Conservation (phyloP, 2,113 vertebrate species). For the Picathartes gymnocephalus region DNA sequence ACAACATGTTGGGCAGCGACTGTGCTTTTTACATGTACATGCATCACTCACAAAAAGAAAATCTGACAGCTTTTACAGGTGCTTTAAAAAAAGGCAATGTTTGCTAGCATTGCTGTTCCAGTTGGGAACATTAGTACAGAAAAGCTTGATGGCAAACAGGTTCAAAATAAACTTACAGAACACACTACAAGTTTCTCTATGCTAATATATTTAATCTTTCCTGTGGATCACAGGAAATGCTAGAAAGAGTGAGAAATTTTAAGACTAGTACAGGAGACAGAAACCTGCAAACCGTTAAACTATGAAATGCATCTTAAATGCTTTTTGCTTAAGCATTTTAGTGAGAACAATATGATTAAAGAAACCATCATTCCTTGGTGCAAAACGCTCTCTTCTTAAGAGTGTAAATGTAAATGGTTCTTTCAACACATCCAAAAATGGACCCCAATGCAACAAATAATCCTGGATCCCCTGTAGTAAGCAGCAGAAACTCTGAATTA, state of each 20-base stretch:
- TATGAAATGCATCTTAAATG: neutral
- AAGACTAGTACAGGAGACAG: neutral
- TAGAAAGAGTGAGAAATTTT: neutral
- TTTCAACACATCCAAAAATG: neutral
- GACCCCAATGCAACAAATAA: neutral
- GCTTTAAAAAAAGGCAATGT: neutral
- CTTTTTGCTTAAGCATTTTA: neutral
- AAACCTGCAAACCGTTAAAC: neutral
- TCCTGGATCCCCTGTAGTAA: neutral
- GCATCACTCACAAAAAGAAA: neutral
- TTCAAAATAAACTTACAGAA: neutral
- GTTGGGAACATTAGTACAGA: neutral
- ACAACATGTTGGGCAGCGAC: neutral
- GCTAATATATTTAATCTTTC: neutral
- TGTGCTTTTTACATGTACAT: neutral
- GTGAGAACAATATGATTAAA: neutral
- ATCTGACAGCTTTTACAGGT: neutral
- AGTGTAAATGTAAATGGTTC: neutral
- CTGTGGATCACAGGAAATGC: neutral
- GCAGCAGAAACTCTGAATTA: neutral
- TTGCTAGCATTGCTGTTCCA: neutral
- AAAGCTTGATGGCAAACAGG: neutral
- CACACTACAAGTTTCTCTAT: neutral
- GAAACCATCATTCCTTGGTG: neutral
- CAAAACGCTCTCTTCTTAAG: neutral